phyloP scores from a whole-genome alignment of 2,888 invertebrate genomes.

The Linnaemya tessellans region DNA sequence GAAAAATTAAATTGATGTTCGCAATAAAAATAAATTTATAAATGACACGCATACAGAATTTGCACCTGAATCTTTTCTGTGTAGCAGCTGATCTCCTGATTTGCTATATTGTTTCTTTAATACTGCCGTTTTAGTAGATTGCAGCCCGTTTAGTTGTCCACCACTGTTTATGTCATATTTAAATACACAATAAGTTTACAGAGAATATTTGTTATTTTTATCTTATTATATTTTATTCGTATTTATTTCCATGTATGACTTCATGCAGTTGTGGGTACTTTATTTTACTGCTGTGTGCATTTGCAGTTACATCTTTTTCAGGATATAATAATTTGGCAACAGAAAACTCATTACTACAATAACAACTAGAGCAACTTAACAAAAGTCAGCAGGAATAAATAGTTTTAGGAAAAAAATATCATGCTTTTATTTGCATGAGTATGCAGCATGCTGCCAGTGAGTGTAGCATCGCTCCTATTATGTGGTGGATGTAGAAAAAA shows the following conservation, averaged over 20 bases:
- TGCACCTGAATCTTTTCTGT: no score
- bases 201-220: slow-evolving; percentile 13
- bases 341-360: slow-evolving; percentile 56
- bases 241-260: background rate
- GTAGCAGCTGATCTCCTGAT: no score
- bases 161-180: slow-evolving; percentile 11
- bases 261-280: slow-evolving; percentile 18
- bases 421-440: background rate
- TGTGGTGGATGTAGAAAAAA: background rate
- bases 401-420: slow-evolving; percentile 24
- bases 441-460: background rate
- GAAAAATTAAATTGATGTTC: no score
- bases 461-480: slow-evolving; percentile 1
- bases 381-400: slow-evolving; percentile 53
- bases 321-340: slow-evolving; percentile 64
- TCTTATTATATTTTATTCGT: slow-evolving; percentile 10
- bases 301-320: slow-evolving; percentile 42
- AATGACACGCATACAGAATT: no score
- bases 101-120: no score
- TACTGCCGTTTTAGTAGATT: no score
- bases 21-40: no score
- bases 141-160: background rate
- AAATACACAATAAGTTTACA: slow-evolving; percentile 3
- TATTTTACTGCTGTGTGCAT: slow-evolving; percentile 32
- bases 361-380: slow-evolving; percentile 40